Conservation (phyloP, 2,888 invertebrate species). For the Chrysomela aeneicollis region DNA sequence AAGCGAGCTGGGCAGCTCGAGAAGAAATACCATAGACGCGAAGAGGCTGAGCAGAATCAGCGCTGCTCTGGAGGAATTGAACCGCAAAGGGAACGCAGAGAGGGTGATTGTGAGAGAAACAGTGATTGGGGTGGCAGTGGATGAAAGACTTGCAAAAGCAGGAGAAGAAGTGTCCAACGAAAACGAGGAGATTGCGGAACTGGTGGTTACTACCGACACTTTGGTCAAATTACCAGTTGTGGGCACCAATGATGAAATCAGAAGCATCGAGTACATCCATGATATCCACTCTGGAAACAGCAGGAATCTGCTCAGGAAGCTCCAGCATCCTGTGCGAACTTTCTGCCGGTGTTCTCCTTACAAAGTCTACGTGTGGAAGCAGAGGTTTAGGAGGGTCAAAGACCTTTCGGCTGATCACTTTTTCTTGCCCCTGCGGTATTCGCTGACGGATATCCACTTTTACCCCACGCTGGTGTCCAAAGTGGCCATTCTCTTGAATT, state of each 20-base stretch:
- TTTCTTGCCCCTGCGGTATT: slow-evolving; percentile 37
- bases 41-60: slow-evolving; percentile 47
- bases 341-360: slow-evolving; percentile 42
- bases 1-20: slow-evolving; percentile 24
- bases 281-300: slow-evolving; percentile 35
- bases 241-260: slow-evolving; percentile 36
- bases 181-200: slow-evolving; percentile 3
- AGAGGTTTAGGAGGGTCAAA: slow-evolving; percentile 35
- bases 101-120: not conserved
- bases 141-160: slow-evolving; percentile 22
- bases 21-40: slow-evolving; percentile 42
- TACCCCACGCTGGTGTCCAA: slow-evolving; percentile 45
- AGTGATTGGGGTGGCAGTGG: slow-evolving; percentile 21
- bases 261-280: slow-evolving; percentile 43
- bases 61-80: slow-evolving; percentile 42
- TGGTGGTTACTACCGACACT: slow-evolving; percentile 17
- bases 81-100: slow-evolving; percentile 22
- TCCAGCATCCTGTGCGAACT: slow-evolving; percentile 34
- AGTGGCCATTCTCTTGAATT: slow-evolving; percentile 32
- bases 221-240: slow-evolving; percentile 7
- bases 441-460: slow-evolving; percentile 43
- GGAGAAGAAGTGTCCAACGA: not conserved
- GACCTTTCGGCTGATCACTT: slow-evolving; percentile 41
- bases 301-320: slow-evolving; percentile 36
- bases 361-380: slow-evolving; percentile 43